Evolutionary conservation across 2,797 vertebrate genomes (phyloP).

Genomic region (Rhynchotus rufescens): DNA sequence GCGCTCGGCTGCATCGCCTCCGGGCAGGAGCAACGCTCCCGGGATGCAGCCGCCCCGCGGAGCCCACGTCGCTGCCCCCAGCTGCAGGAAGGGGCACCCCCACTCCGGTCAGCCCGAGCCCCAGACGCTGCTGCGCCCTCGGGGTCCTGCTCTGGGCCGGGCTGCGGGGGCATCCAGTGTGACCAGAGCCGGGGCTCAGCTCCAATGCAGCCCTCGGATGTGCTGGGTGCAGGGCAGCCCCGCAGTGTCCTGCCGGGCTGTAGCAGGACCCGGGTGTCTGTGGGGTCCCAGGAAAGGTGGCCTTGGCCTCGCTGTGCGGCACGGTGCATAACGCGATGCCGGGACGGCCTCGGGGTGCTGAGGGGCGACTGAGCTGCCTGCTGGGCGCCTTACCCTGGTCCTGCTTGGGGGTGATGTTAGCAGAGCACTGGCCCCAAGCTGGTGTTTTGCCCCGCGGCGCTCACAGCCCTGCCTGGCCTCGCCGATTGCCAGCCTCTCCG

Average conservation of each 20-base stretch:
- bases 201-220: background rate
- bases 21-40: background rate
- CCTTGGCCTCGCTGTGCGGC: background rate
- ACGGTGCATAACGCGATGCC: background rate
- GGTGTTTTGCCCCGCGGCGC: background rate
- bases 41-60: background rate
- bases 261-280: accelerated
- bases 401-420: background rate
- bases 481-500: background rate
- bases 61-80: background rate
- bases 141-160: accelerated
- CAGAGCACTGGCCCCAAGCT: background rate
- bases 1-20: too few species aligned
- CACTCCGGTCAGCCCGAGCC: too few species aligned
- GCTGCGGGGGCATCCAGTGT: background rate
- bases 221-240: background rate
- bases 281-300: too few species aligned
- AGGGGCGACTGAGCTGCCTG: background rate
- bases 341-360: background rate
- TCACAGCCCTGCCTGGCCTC: background rate
- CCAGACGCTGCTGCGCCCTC: background rate
- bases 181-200: accelerated
- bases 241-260: accelerated
- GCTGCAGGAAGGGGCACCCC: accelerated
- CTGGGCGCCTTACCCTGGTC: background rate